Evolutionary conservation across 2,888 invertebrate species (phyloP).

Genomic region (Pristionchus arcanus): DNA sequence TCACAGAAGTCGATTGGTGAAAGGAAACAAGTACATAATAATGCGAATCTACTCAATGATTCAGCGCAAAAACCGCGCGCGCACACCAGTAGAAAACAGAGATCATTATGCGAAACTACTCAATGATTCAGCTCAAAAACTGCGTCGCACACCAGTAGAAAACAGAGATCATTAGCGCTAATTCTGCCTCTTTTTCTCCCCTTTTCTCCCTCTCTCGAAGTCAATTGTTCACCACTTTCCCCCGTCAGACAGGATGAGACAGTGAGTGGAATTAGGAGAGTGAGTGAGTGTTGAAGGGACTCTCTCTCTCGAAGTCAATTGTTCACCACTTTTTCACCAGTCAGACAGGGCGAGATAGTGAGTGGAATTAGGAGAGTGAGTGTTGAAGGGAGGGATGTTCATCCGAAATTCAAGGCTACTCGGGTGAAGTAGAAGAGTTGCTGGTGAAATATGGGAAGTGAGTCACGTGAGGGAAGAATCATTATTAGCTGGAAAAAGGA

Average conservation of each 20-base stretch:
- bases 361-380: no score
- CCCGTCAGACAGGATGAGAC: neutral
- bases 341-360: no score
- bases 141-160: no score
- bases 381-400: neutral
- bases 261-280: neutral
- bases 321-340: neutral
- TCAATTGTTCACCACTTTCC: neutral
- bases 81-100: neutral
- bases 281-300: no score
- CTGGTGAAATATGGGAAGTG: neutral
- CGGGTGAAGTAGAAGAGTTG: neutral
- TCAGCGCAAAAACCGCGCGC: no score
- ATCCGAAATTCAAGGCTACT: conserved; percentile 34
- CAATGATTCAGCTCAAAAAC: no score
- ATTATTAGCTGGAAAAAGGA: neutral
- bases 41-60: no score
- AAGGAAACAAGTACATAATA: neutral
- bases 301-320: neutral
- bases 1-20: neutral
- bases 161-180: conserved; percentile 5
- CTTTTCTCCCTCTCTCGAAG: neutral
- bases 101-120: neutral
- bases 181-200: neutral
- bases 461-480: neutral